A percentile compares a stretch with the other conserved stretches of the same genome.
phyloP scores from a whole-genome alignment of 1,140 invertebrate genomes.

The Wiebesia pumilae region DNA sequence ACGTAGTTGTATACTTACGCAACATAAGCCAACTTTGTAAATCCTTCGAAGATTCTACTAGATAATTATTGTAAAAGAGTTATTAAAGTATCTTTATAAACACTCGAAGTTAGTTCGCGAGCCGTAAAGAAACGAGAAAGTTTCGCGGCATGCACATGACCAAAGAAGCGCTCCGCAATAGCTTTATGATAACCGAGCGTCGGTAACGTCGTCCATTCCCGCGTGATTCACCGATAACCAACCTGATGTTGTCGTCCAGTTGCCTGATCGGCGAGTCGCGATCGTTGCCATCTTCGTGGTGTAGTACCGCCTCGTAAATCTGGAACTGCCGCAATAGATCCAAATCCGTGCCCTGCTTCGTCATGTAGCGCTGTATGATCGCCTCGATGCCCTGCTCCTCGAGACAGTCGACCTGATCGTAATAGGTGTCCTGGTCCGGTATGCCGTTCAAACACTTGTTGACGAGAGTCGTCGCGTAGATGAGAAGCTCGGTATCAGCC shows the following conservation, averaged over 20 bases:
- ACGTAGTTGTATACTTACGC: not conserved
- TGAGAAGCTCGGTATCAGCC: constrained; percentile 95
- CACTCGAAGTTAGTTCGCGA: not conserved
- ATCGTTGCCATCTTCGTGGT: constrained; percentile 91
- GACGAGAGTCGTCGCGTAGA: constrained; percentile 96
- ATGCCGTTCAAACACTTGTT: constrained; percentile 98
- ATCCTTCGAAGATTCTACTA: not conserved
- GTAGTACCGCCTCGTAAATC: constrained; percentile 95
- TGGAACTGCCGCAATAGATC: constrained; percentile 95
- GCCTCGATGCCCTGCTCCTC: constrained; percentile 97
- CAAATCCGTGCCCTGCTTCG: constrained; percentile 93
- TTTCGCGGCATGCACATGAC: too few species aligned
- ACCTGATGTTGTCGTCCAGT: constrained; percentile 84
- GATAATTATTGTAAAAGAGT: not conserved
- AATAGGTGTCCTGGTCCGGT: constrained; percentile 97
- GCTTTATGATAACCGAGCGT: too few species aligned
- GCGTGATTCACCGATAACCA: not conserved
- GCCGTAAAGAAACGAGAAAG: too few species aligned
- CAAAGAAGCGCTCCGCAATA: too few species aligned
- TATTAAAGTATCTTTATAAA: not conserved
- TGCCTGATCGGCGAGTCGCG: constrained; percentile 81
- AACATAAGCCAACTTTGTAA: not conserved
- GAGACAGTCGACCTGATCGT: constrained; percentile 96
- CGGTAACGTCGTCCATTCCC: not conserved
- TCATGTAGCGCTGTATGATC: constrained; percentile 94